Conservation (phyloP, 2,888 invertebrate species). For the Sinohyriopsis cumingii region DNA sequence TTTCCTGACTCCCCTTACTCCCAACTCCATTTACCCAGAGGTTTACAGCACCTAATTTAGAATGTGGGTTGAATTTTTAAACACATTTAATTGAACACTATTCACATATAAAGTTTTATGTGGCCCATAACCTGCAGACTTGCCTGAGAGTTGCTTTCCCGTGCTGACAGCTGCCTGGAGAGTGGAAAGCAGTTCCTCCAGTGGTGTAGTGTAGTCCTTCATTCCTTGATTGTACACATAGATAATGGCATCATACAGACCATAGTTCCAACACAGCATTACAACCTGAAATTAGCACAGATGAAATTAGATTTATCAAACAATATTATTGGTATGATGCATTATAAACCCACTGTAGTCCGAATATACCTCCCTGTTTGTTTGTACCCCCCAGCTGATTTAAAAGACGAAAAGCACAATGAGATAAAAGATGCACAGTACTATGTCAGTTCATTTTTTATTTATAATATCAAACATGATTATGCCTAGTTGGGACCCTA, state of each 20-base stretch:
- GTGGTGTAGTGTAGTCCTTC: slow-evolving; percentile 82
- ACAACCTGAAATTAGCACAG: slow-evolving; percentile 70
- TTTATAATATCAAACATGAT: too few species aligned
- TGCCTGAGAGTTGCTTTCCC: slow-evolving; percentile 69
- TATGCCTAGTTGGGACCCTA: too few species aligned
- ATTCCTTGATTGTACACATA: slow-evolving; percentile 86
- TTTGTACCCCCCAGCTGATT: too few species aligned
- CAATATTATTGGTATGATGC: too few species aligned
- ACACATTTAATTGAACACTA: neutral
- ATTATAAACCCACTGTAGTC: too few species aligned
- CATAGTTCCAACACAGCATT: slow-evolving; percentile 77
- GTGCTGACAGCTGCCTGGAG: slow-evolving; percentile 69
- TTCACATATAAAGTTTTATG: neutral
- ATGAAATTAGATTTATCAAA: neutral
- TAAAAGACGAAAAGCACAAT: too few species aligned
- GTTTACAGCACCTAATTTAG: neutral
- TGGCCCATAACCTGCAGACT: neutral
- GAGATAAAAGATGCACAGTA: too few species aligned
- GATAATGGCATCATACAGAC: slow-evolving; percentile 81
- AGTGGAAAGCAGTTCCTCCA: slow-evolving; percentile 75
- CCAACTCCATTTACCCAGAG: too few species aligned
- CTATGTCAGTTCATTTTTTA: too few species aligned
- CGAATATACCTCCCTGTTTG: too few species aligned
- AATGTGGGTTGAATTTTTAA: neutral
- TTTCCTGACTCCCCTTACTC: too few species aligned